phyloP scores from a whole-genome alignment of 2,888 invertebrate genomes.

The Cheilosia grossa region DNA sequence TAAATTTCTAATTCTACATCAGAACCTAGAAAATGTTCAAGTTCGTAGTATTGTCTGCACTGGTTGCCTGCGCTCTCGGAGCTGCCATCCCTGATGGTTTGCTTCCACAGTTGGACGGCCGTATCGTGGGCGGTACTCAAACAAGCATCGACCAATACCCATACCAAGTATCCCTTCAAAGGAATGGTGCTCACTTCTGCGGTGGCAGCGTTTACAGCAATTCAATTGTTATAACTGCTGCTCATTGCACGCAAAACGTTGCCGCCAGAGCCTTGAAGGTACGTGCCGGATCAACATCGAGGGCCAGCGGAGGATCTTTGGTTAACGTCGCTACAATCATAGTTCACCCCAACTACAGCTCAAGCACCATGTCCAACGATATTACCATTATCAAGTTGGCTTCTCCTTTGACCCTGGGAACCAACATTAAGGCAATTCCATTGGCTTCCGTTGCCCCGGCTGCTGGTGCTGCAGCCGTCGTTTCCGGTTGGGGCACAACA shows the following conservation, averaged over 20 bases:
- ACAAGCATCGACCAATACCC: constrained; percentile 70
- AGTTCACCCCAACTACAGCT: constrained; percentile 83
- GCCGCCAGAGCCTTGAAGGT: constrained; percentile 77
- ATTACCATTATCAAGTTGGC: constrained; percentile 85
- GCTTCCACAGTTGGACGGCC: constrained; percentile 64
- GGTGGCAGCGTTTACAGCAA: constrained; percentile 84
- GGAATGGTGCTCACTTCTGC: constrained; percentile 83
- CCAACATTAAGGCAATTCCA: constrained; percentile 81
- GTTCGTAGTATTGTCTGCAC: constrained; percentile 61
- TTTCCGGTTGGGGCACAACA: constrained; percentile 77
- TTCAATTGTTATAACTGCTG: constrained; percentile 84
- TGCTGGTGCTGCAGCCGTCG: constrained; percentile 65
- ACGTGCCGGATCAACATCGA: constrained; percentile 84
- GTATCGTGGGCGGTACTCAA: constrained; percentile 75
- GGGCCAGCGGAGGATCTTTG: constrained; percentile 77
- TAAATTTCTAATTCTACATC: neutral
- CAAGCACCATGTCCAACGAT: constrained; percentile 84
- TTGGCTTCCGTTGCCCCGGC: constrained; percentile 79
- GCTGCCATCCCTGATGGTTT: constrained; percentile 77
- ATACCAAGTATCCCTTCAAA: constrained; percentile 68
- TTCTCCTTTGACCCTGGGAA: constrained; percentile 82
- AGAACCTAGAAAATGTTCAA: constrained; percentile 47
- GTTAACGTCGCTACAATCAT: no score
- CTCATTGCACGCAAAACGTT: constrained; percentile 83
- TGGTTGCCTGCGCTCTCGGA: constrained; percentile 77